Base-by-base conservation (phyloP, 2,797 vertebrate genomes). In the Semaprochilodus insignis region DNA sequence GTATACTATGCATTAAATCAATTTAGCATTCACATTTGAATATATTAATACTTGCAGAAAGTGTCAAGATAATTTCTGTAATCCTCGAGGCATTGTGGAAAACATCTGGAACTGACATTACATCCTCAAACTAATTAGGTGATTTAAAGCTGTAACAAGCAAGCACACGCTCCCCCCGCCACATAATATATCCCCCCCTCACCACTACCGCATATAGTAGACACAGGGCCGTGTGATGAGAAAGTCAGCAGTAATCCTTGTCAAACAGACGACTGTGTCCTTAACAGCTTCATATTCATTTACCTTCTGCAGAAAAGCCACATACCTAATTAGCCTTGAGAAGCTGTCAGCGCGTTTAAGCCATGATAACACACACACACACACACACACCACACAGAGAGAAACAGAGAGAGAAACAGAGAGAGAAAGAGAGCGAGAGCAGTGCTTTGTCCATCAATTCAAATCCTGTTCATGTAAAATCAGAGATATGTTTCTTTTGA, bases 291-390 rank as follows among this genome's bases (percentile, higher is more conserved):
- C 36, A 60, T 54, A 81, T 72, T 54, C 31, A 69, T 85, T 63
- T 78, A 63, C 25, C 60, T 31, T 17, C 59, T 66, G 67, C 44
- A 65, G 59, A 76, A 66, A 79, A 82, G 44, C 25, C 59, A 59
- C 6, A 27, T 16, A 34, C 1, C 23, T 80, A 62, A 81, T 84
- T 81, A 75, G n/a, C n/a, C 34, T 66, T 69, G 65, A 76, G 73
- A 67, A 80, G 67, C 27, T 7, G 23, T 70, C 57, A 71, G 14
- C 51, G 15, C 6, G 48, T 82, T 80, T 82, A 57, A 34, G 44
- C 48, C 67, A 27, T 69, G 25, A 77, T 34, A 74, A 73, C 6
- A 31, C 51, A 55, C n/a, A 23, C 48, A 14, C 51, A 55, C 51
- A 55, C 25, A 55, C 70, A 54, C 48, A 31, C 54, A 19, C n/a